Conservation (phyloP, 1,140 invertebrate species). For the Pseudomyrmex dendroicus region DNA sequence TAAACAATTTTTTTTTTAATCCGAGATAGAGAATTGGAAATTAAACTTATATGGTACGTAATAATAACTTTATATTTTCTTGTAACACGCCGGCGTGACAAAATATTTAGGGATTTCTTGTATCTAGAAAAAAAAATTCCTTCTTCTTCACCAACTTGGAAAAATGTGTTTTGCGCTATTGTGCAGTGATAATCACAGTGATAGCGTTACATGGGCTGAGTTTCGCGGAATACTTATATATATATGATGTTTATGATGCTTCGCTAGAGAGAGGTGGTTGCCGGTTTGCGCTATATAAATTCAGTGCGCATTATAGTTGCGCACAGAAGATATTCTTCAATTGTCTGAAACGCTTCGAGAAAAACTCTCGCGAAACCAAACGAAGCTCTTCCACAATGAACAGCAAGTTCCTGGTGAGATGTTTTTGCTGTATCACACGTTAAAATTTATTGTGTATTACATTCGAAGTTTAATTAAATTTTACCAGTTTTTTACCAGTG, state of each 20-base stretch:
- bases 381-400: slow-evolving; percentile 46
- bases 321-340: slow-evolving; percentile 38
- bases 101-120: neutral
- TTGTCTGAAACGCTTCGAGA: slow-evolving; percentile 18
- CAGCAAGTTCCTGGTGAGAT: slow-evolving; percentile 64
- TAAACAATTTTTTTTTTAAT: too few species aligned
- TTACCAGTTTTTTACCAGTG: neutral
- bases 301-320: slow-evolving; percentile 18
- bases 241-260: slow-evolving; percentile 57
- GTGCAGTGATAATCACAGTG: slow-evolving; percentile 5
- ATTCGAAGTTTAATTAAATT: neutral
- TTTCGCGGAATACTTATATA: slow-evolving; percentile 62
- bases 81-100: too few species aligned
- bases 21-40: too few species aligned
- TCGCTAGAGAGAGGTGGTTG: slow-evolving; percentile 60
- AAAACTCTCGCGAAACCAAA: neutral
- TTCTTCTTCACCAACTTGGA: neutral
- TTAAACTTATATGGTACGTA: too few species aligned
- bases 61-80: too few species aligned
- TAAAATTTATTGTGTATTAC: neutral
- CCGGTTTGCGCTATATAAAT: slow-evolving; percentile 73
- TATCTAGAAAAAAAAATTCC: neutral
- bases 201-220: slow-evolving; percentile 55
- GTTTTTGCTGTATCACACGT: neutral
- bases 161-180: slow-evolving; percentile 6